phyloP scores from a whole-genome alignment of 2,113 vertebrate species.

The Melanostigma gelatinosum region DNA sequence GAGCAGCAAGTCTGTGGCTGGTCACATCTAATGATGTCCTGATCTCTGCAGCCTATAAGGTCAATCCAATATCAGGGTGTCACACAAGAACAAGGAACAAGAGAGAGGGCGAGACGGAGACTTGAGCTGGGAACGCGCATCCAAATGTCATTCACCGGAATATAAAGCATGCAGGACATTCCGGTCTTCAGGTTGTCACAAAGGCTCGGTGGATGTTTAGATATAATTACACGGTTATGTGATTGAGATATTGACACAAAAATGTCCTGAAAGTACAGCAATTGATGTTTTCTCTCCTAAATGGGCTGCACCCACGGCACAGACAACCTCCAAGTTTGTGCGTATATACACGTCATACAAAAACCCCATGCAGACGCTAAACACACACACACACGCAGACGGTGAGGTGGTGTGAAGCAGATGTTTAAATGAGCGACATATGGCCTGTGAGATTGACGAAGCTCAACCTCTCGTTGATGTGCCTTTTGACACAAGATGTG shows the following conservation, averaged over 20 bases:
- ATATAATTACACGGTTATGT: conserved; percentile 45
- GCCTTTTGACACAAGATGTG: conserved; percentile 67
- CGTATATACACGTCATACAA: not conserved
- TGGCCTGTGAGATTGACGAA: conserved; percentile 56
- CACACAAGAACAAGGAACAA: conserved; percentile 37
- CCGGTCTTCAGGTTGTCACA: not conserved
- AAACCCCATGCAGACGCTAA: not conserved
- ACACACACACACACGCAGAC: not conserved
- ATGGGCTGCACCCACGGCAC: not conserved
- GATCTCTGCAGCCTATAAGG: conserved; percentile 69
- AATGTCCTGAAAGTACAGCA: not conserved
- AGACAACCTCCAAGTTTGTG: not conserved
- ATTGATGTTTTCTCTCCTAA: not conserved
- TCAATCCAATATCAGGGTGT: conserved; percentile 78
- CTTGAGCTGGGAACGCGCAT: conserved; percentile 22
- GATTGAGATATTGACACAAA: conserved; percentile 9
- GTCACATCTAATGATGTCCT: conserved; percentile 74
- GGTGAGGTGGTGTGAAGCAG: conserved; percentile 30
- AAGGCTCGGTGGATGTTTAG: conserved; percentile 38
- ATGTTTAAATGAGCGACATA: conserved; percentile 63
- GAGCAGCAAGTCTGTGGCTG: conserved; percentile 61
- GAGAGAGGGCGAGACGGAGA: conserved; percentile 8
- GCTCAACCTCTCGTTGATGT: conserved; percentile 56
- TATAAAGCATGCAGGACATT: conserved; percentile 15
- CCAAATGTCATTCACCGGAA: conserved; percentile 49